phyloP scores from a whole-genome alignment of 2,888 invertebrate genomes.

The Troides aeacus region DNA sequence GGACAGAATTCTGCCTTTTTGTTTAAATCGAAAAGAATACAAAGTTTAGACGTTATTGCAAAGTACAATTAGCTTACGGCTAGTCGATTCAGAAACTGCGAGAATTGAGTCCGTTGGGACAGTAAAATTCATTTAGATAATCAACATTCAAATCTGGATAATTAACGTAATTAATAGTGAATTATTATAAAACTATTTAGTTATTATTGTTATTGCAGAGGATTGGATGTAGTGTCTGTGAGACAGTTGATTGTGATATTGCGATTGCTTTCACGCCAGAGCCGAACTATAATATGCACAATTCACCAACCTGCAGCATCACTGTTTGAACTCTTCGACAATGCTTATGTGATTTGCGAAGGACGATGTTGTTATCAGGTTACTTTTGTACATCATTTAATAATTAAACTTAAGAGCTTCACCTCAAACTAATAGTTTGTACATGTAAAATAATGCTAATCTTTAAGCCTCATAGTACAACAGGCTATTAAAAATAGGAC shows the following conservation, averaged over 20 bases:
- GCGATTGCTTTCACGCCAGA: conserved; percentile 83
- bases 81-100: too few species aligned
- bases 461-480: too few species aligned
- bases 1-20: too few species aligned
- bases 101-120: too few species aligned
- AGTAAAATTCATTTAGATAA: too few species aligned
- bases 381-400: neutral
- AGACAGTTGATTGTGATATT: conserved; percentile 84
- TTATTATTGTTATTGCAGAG: conserved; percentile 63
- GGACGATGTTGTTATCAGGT: conserved; percentile 73
- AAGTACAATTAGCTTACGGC: too few species aligned
- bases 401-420: neutral
- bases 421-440: too few species aligned
- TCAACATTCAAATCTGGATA: too few species aligned
- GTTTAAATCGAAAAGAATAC: too few species aligned
- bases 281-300: conserved; percentile 87
- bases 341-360: conserved; percentile 82
- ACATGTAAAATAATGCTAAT: neutral
- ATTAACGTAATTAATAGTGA: neutral
- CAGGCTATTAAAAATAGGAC: too few species aligned
- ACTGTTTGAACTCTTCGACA: conserved; percentile 85
- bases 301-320: conserved; percentile 89
- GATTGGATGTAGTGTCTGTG: conserved; percentile 86
- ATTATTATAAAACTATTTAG: too few species aligned
- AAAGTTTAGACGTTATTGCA: too few species aligned